Evolutionary conservation across 2,888 invertebrate genomes (phyloP), one percentile per base, ranked within the genome.

Genomic region (Ariolimax columbianus): DNA sequence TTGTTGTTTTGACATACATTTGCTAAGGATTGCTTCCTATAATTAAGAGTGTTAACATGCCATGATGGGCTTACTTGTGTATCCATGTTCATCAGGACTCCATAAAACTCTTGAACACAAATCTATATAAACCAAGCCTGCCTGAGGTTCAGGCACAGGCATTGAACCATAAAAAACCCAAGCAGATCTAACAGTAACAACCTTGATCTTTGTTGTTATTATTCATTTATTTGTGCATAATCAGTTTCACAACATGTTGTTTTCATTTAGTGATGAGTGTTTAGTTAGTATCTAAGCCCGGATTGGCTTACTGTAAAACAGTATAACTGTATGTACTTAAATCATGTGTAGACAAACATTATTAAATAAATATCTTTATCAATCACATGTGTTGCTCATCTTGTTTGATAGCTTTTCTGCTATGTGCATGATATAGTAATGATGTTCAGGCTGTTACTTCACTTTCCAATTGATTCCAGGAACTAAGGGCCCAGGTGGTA

Each of bases 331-430:
- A 70, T 70, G 81, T 81, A 81, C 81, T 72, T 70, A 81, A 70
- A 47, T 81, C 70, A 81, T 81, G 81, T 51, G 17, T 70, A 72
- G 51, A 72, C 33, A 81, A 70, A 80, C 19, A 36, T 70, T 33
- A 81, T 72, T 9, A 30, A 81, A 72, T 81, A 81, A 81, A 81
- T 81, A 81, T 72, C 81, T 81, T 72, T 51, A 51, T 70, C 33
- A 72, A 70, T 66, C 36, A n/a, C 11, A 77, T 7, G 33, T 38
- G 11, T 30, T 75, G 2, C 23, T 72, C 11, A 9, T 66, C 17
- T 14, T 66, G 66, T 66, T 72, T 72, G 23, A 47, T n/a, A n/a
- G n/a, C n/a, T n/a, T n/a, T n/a, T n/a, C n/a, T n/a, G n/a, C n/a
- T n/a, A n/a, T n/a, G n/a, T n/a, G n/a, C n/a, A n/a, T n/a, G n/a